Conservation (phyloP, 2,888 invertebrate species). For the Lithosia quadra region DNA sequence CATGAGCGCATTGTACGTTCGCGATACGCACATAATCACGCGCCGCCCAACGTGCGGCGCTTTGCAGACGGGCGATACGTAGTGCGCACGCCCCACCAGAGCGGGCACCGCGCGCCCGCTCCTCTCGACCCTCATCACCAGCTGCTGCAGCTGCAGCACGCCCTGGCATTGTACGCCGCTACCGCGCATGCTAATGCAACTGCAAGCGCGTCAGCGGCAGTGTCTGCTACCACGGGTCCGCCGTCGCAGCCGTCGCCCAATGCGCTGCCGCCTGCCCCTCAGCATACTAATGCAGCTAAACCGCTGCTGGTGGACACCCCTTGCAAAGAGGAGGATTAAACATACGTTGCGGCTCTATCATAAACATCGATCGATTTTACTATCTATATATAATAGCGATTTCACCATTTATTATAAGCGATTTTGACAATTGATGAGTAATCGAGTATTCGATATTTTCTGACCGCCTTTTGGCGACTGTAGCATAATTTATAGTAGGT, state of each 20-base stretch:
- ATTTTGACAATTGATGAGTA: conserved; percentile 57
- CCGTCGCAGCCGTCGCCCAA: conserved; percentile 69
- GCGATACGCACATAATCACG: conserved; percentile 83
- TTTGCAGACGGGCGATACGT: conserved; percentile 84
- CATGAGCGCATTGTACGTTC: conserved; percentile 84
- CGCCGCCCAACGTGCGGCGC: conserved; percentile 82
- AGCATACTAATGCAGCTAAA: conserved; percentile 72
- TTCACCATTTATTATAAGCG: conserved; percentile 60
- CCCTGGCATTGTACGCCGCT: conserved; percentile 81
- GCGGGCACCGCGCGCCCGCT: conserved; percentile 82
- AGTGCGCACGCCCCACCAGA: conserved; percentile 83
- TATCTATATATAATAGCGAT: conserved; percentile 24
- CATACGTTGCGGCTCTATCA: conserved; percentile 27
- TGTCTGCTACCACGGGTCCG: conserved; percentile 58
- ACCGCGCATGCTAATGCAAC: conserved; percentile 80
- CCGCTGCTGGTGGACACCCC: conserved; percentile 82
- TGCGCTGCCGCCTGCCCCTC: conserved; percentile 64
- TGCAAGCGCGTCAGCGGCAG: conserved; percentile 70
- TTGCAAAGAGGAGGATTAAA: conserved; percentile 80
- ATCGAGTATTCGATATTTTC: conserved; percentile 71
- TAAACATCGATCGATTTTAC: conserved; percentile 49
- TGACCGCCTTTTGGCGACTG: conserved; percentile 78
- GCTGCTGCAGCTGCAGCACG: conserved; percentile 82
- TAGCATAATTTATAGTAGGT: conserved; percentile 78
- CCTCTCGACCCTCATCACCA: conserved; percentile 83